Conservation (phyloP, 1,140 invertebrate species). For the Adoxophyes honmai region DNA sequence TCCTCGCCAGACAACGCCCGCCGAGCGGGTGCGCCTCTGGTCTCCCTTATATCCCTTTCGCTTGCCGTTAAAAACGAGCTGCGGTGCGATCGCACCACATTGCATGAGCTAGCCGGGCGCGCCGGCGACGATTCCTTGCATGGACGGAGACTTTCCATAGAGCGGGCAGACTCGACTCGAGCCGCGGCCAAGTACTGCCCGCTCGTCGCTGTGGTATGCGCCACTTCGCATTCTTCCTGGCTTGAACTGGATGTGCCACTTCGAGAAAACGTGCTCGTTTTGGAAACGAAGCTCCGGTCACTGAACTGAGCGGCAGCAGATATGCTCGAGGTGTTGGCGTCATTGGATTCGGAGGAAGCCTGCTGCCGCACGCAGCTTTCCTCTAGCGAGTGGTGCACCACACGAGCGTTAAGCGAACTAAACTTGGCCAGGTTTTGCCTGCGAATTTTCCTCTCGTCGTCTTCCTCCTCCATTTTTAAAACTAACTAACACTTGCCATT, state of each 20-base stretch:
- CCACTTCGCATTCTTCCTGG: conserved; percentile 82
- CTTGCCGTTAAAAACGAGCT: conserved; percentile 81
- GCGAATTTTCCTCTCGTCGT: conserved; percentile 68
- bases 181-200: conserved; percentile 79
- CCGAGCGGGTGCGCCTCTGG: conserved; percentile 78
- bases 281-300: conserved; percentile 76
- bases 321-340: conserved; percentile 59
- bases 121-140: conserved; percentile 72
- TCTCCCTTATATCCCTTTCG: conserved; percentile 80
- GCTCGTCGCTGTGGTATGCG: conserved; percentile 66
- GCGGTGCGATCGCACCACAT: conserved; percentile 60
- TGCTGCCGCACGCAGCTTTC: conserved; percentile 51
- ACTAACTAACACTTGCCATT: conserved; percentile 23
- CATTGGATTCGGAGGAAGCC: conserved; percentile 61
- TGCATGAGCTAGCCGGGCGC: conserved; percentile 67
- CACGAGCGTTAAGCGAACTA: conserved; percentile 55
- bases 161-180: conserved; percentile 80
- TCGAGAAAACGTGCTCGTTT: conserved; percentile 80
- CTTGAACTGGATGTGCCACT: conserved; percentile 81
- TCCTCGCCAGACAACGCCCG: conserved; percentile 80
- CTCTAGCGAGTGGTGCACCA: conserved; percentile 61
- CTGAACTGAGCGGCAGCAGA: conserved; percentile 68
- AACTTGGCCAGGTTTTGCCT: conserved; percentile 60
- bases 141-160: conserved; percentile 83
- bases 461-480: conserved; percentile 78